Evolutionary conservation across 2,797 vertebrate genomes (phyloP).

Genomic region (Crocidura indochinensis): DNA sequence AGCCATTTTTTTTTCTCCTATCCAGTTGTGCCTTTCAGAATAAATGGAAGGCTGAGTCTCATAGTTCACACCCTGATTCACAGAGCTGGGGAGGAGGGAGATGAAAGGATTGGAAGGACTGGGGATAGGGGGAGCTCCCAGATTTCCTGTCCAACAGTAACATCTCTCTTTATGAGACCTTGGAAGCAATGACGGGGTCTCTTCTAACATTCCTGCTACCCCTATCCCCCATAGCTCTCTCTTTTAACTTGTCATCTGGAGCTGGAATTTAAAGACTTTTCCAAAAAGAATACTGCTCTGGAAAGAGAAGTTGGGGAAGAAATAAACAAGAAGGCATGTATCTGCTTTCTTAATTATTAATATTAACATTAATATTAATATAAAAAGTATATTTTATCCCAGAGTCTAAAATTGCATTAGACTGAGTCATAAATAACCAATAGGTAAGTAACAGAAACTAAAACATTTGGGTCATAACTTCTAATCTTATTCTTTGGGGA

Average conservation of each 20-base stretch:
- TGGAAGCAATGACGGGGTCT: neutral
- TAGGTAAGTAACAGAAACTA: neutral
- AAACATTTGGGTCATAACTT: neutral
- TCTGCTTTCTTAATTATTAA: neutral
- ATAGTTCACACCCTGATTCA: neutral
- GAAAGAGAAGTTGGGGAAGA: neutral
- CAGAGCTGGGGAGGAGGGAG: neutral
- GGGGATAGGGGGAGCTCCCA: neutral
- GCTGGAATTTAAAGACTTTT: neutral
- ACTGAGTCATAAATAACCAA: neutral
- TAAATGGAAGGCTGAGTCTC: neutral
- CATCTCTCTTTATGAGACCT: neutral
- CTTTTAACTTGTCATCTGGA: neutral
- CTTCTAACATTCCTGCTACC: neutral
- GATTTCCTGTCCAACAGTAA: neutral
- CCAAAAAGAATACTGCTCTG: neutral
- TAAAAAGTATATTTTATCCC: constrained; percentile 3
- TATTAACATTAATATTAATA: constrained; percentile 3
- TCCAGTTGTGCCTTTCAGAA: neutral
- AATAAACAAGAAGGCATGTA: neutral
- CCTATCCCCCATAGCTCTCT: no score
- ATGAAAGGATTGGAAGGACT: no score
- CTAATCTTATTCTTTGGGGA: neutral
- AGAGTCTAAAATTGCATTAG: neutral
- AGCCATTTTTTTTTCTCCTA: neutral